Conservation (phyloP, 2,888 invertebrate genomes). For the Autographa gamma region DNA sequence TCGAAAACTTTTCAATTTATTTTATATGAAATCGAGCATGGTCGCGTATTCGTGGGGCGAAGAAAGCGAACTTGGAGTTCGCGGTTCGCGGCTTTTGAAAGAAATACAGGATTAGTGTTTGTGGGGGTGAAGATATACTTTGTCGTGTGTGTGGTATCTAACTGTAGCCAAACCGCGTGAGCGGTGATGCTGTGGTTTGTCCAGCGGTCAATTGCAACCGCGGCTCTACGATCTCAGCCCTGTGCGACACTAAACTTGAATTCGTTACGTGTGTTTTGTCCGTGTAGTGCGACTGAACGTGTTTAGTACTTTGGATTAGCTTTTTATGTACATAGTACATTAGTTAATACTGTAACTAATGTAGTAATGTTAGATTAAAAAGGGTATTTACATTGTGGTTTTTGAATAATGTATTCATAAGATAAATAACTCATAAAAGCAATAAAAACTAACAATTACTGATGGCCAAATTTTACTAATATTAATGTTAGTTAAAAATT, state of each 20-base stretch:
- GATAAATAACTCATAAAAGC: too few relatives aligned
- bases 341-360: too few relatives aligned
- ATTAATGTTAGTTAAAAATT: too few relatives aligned
- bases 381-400: too few relatives aligned
- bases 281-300: constrained; percentile 59
- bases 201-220: constrained; percentile 64
- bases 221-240: constrained; percentile 70
- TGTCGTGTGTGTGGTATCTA: constrained; percentile 11
- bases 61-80: constrained; percentile 63
- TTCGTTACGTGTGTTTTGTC: constrained; percentile 82
- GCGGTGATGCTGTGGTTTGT: constrained; percentile 57
- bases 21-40: constrained; percentile 82
- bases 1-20: constrained; percentile 86
- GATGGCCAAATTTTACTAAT: too few relatives aligned
- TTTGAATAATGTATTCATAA: too few relatives aligned
- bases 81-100: constrained; percentile 50
- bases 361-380: too few relatives aligned
- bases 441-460: too few relatives aligned
- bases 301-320: constrained; percentile 62
- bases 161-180: constrained; percentile 19
- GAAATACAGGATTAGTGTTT: constrained; percentile 40
- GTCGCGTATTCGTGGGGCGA: constrained; percentile 69
- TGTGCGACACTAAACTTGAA: constrained; percentile 83
- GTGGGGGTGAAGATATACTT: constrained; percentile 18
- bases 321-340: too few relatives aligned